These are phyloP conservation scores for Tyrophagus putrescentiae DNA, from an alignment of 1,140 invertebrate species.

Conservation along the genomic window DNA sequence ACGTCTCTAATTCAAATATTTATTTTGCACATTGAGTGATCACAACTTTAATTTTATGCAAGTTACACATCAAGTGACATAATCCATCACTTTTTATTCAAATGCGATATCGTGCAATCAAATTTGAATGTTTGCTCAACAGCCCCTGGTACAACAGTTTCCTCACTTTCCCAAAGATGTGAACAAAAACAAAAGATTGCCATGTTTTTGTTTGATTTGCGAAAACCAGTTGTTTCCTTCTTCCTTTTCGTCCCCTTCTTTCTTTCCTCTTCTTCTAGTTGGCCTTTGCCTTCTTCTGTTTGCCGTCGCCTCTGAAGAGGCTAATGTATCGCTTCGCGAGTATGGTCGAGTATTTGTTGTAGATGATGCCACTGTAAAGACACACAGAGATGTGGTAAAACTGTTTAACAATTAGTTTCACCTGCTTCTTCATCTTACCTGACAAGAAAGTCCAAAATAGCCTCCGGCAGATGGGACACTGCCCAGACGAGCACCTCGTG, in stretches of 20 bases:
- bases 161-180: no score
- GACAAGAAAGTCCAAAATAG: not conserved
- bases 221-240: not conserved
- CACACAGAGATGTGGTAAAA: no score
- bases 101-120: no score
- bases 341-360: not conserved
- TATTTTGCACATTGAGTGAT: no score
- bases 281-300: not conserved
- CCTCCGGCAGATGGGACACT: not conserved
- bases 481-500: constrained; percentile 3
- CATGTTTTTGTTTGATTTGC: not conserved
- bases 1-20: no score
- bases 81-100: no score
- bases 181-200: no score
- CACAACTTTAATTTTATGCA: no score
- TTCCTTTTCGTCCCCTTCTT: not conserved
- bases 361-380: no score
- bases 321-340: not conserved
- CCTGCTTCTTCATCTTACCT: no score
- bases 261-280: not conserved
- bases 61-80: no score
- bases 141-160: not conserved
- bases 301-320: constrained; percentile 2
- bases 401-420: no score
- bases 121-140: not conserved